Conservation (phyloP, 2,888 invertebrate genomes). For the Trissoscelio sp. region DNA sequence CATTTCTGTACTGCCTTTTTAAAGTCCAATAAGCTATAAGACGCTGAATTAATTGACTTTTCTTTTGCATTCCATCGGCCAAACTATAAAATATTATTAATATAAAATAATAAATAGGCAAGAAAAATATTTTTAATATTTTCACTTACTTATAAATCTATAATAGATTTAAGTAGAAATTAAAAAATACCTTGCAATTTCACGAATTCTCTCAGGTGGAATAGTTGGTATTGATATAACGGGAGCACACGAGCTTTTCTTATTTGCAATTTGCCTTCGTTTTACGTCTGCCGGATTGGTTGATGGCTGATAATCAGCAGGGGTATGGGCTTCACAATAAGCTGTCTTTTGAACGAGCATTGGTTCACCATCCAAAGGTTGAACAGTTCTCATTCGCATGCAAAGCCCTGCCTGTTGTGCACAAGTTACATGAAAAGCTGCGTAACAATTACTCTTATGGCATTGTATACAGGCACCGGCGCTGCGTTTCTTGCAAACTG, state of each 20-base stretch:
- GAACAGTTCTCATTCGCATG: conserved; percentile 98
- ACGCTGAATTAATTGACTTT: conserved; percentile 93
- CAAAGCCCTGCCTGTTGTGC: conserved; percentile 97
- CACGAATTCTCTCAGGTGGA: conserved; percentile 93
- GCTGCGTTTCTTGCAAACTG: conserved; percentile 96
- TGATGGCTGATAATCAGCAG: conserved; percentile 85
- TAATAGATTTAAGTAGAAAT: too few relatives aligned
- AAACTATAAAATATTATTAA: conserved; percentile 71
- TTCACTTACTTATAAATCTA: too few relatives aligned
- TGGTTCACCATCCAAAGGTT: conserved; percentile 87
- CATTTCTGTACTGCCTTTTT: conserved; percentile 96
- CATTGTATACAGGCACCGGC: conserved; percentile 99
- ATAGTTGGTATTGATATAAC: conserved; percentile 97
- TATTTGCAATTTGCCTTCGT: conserved; percentile 84
- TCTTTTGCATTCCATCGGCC: conserved; percentile 86
- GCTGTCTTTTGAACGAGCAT: conserved; percentile 97
- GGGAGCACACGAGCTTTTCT: conserved; percentile 95
- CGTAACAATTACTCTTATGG: conserved; percentile 97
- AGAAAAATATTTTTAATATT: too few relatives aligned
- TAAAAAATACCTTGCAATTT: conserved; percentile 91
- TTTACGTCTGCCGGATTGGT: conserved; percentile 83
- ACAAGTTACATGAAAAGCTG: conserved; percentile 99
- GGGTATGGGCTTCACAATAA: conserved; percentile 97
- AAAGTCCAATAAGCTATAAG: conserved; percentile 98
- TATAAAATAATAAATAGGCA: neutral